Conservation (phyloP, 2,113 vertebrate species). For the Rhea pennata region DNA sequence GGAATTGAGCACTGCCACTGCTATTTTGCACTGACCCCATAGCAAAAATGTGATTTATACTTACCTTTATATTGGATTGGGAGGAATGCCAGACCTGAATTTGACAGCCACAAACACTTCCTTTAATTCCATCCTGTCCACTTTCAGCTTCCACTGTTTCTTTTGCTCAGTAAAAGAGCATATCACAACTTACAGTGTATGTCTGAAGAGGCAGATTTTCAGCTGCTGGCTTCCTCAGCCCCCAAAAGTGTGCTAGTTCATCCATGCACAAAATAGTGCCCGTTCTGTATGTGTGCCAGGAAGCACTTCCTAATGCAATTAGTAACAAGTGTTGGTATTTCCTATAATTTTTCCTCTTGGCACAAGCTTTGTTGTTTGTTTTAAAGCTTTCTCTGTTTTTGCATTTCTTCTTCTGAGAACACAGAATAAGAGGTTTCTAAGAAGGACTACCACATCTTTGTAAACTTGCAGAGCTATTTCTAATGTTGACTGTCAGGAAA, state of each 20-base stretch:
- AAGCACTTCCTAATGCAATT: not conserved
- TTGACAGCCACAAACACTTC: not conserved
- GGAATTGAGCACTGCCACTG: not conserved
- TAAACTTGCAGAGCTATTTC: not conserved
- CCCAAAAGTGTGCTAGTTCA: not conserved
- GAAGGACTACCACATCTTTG: not conserved
- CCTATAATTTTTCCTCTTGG: not conserved
- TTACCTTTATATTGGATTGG: not conserved
- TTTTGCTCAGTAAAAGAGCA: not conserved
- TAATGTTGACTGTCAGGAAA: not conserved
- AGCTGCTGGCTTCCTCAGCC: not conserved
- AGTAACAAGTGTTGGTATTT: not conserved
- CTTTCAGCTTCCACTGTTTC: not conserved
- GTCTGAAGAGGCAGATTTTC: not conserved
- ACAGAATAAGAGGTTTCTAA: not conserved
- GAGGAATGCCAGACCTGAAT: not conserved
- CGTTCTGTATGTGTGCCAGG: not conserved
- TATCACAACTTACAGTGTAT: not conserved
- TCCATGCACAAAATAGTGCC: not conserved
- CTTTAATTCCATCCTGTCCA: not conserved
- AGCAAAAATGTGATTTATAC: not conserved
- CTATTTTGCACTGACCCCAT: not conserved
- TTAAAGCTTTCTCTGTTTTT: not conserved
- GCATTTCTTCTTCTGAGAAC: not conserved
- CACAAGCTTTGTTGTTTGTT: not conserved